A percentile compares a stretch with the other conserved stretches of the same genome.
Conservation (phyloP, 2,113 vertebrate genomes). For the Tachysurus vachellii region DNA sequence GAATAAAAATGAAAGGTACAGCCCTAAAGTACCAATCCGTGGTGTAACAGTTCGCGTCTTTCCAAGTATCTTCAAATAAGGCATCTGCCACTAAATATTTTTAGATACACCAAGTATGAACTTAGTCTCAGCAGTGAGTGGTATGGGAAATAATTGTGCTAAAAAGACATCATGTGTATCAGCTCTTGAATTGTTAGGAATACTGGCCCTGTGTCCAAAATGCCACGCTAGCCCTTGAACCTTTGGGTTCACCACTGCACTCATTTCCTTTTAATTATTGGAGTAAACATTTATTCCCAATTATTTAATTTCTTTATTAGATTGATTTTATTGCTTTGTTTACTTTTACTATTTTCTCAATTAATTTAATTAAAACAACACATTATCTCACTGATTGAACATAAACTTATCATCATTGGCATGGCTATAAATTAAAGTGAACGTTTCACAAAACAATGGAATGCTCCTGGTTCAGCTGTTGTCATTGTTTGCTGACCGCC, state of each 20-base stretch:
- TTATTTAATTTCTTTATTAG: slow-evolving; percentile 30
- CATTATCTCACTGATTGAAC: slow-evolving; percentile 25
- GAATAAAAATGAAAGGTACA: slow-evolving; percentile 33
- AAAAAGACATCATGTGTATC: slow-evolving; percentile 34
- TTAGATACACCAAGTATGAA: neutral
- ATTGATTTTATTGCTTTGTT: slow-evolving; percentile 51
- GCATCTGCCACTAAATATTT: slow-evolving; percentile 21
- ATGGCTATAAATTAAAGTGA: slow-evolving; percentile 37
- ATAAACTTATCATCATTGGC: slow-evolving; percentile 44
- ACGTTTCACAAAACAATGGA: slow-evolving; percentile 41
- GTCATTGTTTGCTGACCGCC: slow-evolving; percentile 33
- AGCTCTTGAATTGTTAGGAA: slow-evolving; percentile 13
- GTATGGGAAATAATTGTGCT: slow-evolving; percentile 4
- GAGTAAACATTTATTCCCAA: slow-evolving; percentile 12
- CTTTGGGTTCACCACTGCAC: slow-evolving; percentile 22
- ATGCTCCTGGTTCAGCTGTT: slow-evolving; percentile 45
- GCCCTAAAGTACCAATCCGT: slow-evolving; percentile 25
- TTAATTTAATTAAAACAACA: slow-evolving; percentile 24
- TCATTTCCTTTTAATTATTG: slow-evolving; percentile 28
- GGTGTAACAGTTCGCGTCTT: neutral
- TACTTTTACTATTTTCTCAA: slow-evolving; percentile 18
- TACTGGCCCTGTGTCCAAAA: slow-evolving; percentile 3
- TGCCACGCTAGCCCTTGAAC: slow-evolving; percentile 45
- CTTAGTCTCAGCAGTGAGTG: neutral
- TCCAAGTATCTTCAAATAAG: slow-evolving; percentile 1